Percentiles rank a stretch among this genome's conserved stretches.
Evolutionary conservation across 1,140 invertebrate species (phyloP).

Genomic region (Polyergus mexicanus): DNA sequence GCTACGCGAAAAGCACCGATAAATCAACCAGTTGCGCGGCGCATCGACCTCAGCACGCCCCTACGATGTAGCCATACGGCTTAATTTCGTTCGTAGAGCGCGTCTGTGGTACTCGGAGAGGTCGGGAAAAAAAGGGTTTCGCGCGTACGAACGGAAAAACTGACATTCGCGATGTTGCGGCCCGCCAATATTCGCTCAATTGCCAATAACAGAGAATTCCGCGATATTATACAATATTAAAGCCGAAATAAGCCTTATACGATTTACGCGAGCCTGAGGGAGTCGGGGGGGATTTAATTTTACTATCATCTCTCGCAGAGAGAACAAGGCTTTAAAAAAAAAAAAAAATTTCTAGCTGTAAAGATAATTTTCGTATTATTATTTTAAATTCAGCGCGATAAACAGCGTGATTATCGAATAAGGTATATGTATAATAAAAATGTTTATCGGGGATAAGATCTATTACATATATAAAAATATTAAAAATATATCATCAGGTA

Average conservation of each 20-base stretch:
- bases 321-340: not conserved
- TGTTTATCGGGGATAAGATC: not conserved
- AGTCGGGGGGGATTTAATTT: not conserved
- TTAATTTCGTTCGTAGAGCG: constrained; percentile 73
- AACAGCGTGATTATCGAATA: too few species aligned
- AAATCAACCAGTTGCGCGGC: constrained; percentile 86
- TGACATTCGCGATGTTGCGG: constrained; percentile 13
- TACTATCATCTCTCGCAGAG: not conserved
- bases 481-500: not conserved
- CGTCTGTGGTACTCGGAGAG: constrained; percentile 40
- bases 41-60: constrained; percentile 81
- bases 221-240: constrained; percentile 4
- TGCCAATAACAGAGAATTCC: constrained; percentile 24
- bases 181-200: not conserved
- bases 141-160: constrained; percentile 3
- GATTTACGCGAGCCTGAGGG: not conserved
- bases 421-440: not conserved
- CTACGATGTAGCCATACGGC: constrained; percentile 84
- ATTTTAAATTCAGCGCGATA: not conserved
- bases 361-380: not conserved
- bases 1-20: constrained; percentile 83
- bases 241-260: not conserved
- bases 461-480: constrained; percentile 10
- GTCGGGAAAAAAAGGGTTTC: constrained; percentile 11
- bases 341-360: not conserved